These are phyloP conservation scores for Drosophila pectinifera DNA, from an alignment of 1,140 invertebrate species.

Conservation along the genomic window DNA sequence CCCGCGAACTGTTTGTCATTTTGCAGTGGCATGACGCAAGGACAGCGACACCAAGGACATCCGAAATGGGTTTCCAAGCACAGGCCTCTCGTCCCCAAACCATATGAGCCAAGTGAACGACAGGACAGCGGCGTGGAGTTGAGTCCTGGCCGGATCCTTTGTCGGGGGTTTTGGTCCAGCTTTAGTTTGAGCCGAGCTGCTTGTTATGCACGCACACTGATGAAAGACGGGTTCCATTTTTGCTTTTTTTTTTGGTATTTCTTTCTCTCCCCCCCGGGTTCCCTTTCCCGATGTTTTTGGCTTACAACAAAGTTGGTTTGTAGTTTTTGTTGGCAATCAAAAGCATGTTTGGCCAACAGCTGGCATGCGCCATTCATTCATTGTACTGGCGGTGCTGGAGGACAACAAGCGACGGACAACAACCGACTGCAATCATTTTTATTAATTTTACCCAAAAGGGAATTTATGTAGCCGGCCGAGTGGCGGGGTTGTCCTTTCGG, in stretches of 20 bases:
- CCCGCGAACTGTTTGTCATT: conserved; percentile 74
- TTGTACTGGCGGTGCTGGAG: conserved; percentile 46
- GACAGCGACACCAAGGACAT: conserved; percentile 61
- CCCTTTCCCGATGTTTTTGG: conserved; percentile 24
- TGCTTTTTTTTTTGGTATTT: conserved; percentile 31
- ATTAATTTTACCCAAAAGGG: conserved; percentile 80
- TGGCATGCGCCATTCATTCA: conserved; percentile 82
- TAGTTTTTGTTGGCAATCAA: conserved; percentile 70
- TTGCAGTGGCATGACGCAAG: conserved; percentile 64
- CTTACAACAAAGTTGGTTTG: conserved; percentile 47
- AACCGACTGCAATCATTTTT: conserved; percentile 78
- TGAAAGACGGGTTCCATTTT: conserved; percentile 62
- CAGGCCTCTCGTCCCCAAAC: conserved; percentile 22
- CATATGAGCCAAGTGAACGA: conserved; percentile 62
- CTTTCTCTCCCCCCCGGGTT: too few species aligned
- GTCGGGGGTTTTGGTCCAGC: conserved; percentile 40
- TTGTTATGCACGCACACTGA: conserved; percentile 78
- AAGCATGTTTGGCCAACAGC: conserved; percentile 81
- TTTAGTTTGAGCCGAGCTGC: conserved; percentile 56
- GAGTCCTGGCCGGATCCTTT: conserved; percentile 31
- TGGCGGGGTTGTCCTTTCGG: conserved; percentile 35
- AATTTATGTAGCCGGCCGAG: conserved; percentile 70
- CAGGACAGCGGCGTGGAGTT: conserved; percentile 22
- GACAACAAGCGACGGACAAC: conserved; percentile 45
- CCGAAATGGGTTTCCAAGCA: conserved; percentile 64